Evolutionary conservation across 2,797 vertebrate species (phyloP).

Genomic region (Gastrophryne carolinensis): DNA sequence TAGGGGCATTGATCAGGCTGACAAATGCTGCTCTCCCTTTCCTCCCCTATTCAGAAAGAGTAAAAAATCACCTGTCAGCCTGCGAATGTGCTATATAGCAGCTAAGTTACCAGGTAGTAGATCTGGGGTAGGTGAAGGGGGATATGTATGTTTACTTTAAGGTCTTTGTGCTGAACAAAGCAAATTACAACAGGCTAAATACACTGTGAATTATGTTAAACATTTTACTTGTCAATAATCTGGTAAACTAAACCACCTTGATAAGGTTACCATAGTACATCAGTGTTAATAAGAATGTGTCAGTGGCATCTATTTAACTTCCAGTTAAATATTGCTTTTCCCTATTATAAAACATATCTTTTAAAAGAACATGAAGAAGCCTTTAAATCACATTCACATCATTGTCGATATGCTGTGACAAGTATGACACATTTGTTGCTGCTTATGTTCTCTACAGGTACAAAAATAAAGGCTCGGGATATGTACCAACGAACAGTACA

Average conservation of each 20-base stretch:
- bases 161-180: too few species aligned
- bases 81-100: too few species aligned
- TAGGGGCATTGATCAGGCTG: too few species aligned
- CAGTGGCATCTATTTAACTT: background rate
- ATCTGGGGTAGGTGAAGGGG: too few species aligned
- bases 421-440: background rate
- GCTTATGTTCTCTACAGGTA: background rate
- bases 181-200: too few species aligned
- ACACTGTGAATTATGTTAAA: too few species aligned
- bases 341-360: background rate
- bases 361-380: background rate
- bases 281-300: background rate
- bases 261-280: background rate
- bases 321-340: background rate
- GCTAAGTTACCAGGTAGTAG: too few species aligned
- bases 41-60: too few species aligned
- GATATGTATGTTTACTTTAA: too few species aligned
- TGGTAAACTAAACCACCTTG: background rate
- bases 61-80: too few species aligned
- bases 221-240: too few species aligned
- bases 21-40: too few species aligned
- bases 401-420: conserved; percentile 19
- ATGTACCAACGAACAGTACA: background rate
- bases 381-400: background rate
- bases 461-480: background rate